Conservation (phyloP, 2,888 invertebrate species). For the Glyphotaelius pellucidus region DNA sequence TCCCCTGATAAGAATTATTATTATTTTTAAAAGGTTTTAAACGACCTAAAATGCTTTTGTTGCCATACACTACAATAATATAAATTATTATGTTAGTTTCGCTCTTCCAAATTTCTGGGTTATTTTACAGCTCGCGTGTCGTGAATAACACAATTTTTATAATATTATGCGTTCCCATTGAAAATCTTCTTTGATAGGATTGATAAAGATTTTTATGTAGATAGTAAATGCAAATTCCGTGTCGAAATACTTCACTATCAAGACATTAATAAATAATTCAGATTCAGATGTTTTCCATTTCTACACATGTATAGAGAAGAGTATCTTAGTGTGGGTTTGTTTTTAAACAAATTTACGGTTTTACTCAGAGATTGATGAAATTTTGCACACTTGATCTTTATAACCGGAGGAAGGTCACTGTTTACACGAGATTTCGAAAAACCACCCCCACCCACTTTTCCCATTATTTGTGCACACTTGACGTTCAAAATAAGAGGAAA, state of each 20-base stretch:
- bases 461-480: too few relatives aligned
- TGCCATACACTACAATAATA: not conserved
- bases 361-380: too few relatives aligned
- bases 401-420: too few relatives aligned
- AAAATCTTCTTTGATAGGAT: not conserved
- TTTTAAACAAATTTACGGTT: too few relatives aligned
- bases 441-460: too few relatives aligned
- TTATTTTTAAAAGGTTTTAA: slow-evolving; percentile 7
- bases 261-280: not conserved
- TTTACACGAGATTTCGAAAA: too few relatives aligned
- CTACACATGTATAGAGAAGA: not conserved
- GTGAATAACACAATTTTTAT: not conserved
- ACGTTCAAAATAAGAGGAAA: too few relatives aligned
- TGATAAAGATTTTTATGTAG: not conserved
- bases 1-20: slow-evolving; percentile 20
- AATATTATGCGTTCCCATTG: not conserved
- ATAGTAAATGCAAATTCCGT: not conserved
- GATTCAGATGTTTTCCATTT: not conserved
- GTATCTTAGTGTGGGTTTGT: too few relatives aligned
- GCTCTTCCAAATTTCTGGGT: not conserved
- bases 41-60: not conserved
- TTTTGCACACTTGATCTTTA: too few relatives aligned
- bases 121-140: slow-evolving; percentile 10
- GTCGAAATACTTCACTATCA: not conserved
- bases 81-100: slow-evolving; percentile 2